Conservation (phyloP, 2,888 invertebrate genomes). For the Endomychus coccineus region DNA sequence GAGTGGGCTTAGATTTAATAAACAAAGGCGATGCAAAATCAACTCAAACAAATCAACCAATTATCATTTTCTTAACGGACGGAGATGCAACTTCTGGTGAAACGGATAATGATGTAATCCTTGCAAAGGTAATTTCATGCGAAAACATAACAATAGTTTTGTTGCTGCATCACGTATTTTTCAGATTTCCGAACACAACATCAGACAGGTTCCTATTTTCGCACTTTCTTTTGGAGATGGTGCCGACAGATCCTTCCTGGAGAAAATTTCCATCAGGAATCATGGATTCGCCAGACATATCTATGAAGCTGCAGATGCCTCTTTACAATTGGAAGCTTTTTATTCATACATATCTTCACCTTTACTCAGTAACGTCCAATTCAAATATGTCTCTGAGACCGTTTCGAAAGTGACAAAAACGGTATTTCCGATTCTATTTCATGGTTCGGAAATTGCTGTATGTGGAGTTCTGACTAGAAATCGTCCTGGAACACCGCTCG, state of each 20-base stretch:
- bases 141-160: too few relatives aligned
- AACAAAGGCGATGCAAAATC: constrained; percentile 22
- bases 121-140: constrained; percentile 45
- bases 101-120: constrained; percentile 48
- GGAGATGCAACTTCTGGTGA: constrained; percentile 58
- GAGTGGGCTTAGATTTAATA: constrained; percentile 43
- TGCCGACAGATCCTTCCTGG: constrained; percentile 59
- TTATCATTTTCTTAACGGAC: constrained; percentile 60
- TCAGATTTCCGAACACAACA: constrained; percentile 46
- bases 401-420: constrained; percentile 50
- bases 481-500: constrained; percentile 3
- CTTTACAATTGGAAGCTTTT: constrained; percentile 58
- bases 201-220: constrained; percentile 48
- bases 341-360: constrained; percentile 64
- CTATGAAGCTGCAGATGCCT: constrained; percentile 62
- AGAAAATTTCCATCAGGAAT: constrained; percentile 58
- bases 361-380: constrained; percentile 56
- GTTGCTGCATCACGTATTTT: too few relatives aligned
- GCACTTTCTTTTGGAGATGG: constrained; percentile 65
- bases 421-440: constrained; percentile 52
- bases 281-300: constrained; percentile 62
- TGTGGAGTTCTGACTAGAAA: too few relatives aligned
- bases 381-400: constrained; percentile 54
- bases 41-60: constrained; percentile 47
- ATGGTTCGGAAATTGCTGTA: constrained; percentile 57